A percentile compares a stretch with the other conserved stretches of the same genome.
Evolutionary conservation across 2,797 vertebrate genomes (phyloP).

Genomic region (Periparus ater): DNA sequence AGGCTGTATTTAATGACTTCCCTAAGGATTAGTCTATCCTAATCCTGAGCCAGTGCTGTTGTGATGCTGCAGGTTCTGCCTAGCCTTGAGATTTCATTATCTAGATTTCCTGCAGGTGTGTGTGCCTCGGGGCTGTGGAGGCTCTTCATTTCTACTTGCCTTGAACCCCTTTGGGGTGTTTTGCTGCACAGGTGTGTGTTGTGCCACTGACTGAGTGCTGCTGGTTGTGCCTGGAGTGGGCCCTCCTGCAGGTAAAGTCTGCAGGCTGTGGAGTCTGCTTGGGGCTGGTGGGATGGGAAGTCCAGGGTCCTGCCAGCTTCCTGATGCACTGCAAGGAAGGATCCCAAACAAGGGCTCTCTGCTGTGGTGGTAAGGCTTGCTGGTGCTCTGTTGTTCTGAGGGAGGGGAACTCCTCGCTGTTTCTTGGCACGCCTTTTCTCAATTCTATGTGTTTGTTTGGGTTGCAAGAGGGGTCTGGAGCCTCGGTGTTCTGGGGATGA

Average conservation of each 20-base stretch:
- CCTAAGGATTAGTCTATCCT: background rate
- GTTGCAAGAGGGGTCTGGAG: background rate
- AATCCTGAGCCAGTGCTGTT: background rate
- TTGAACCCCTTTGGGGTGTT: background rate
- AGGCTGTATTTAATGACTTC: constrained; percentile 27
- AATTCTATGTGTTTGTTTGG: accelerated
- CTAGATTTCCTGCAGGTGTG: background rate
- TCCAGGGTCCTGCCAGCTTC: background rate
- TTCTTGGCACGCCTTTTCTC: background rate
- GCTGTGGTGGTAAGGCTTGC: background rate
- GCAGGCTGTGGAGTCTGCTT: background rate
- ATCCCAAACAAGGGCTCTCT: background rate
- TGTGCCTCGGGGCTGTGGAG: background rate
- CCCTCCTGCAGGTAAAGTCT: background rate
- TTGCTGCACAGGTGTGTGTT: background rate
- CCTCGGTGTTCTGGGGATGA: background rate
- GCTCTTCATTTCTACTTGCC: background rate
- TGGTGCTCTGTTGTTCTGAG: background rate
- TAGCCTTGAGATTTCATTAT: constrained; percentile 18
- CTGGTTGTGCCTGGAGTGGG: background rate
- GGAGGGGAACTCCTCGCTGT: background rate
- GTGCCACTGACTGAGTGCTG: background rate
- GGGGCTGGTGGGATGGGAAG: background rate
- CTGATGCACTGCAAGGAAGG: accelerated
- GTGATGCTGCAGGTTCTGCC: background rate